A percentile compares a stretch with the other conserved stretches of the same genome.
These are phyloP conservation scores for Subanguina moxae DNA, from an alignment of 1,140 invertebrate genomes.

Conservation along the genomic window DNA sequence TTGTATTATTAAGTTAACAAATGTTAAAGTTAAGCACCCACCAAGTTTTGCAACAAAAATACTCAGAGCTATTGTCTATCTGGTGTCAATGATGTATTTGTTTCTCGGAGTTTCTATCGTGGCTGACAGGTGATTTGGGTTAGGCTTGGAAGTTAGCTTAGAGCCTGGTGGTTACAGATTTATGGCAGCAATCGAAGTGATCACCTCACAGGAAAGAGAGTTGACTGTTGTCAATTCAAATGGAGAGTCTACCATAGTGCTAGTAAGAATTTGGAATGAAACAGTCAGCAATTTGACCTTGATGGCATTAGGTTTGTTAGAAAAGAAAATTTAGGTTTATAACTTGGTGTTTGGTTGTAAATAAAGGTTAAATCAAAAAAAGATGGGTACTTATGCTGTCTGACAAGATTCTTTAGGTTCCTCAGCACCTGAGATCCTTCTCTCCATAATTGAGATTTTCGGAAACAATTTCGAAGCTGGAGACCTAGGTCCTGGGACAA, in stretches of 20 bases:
- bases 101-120: conserved; percentile 65
- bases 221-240: conserved; percentile 61
- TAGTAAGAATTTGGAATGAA: conserved; percentile 64
- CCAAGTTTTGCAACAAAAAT: conserved; percentile 12
- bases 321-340: too few species aligned
- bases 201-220: conserved; percentile 74
- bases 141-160: neutral
- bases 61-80: conserved; percentile 51
- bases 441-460: conserved; percentile 62
- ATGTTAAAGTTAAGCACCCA: conserved; percentile 6
- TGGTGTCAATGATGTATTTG: conserved; percentile 61
- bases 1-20: too few species aligned
- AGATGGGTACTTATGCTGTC: too few species aligned
- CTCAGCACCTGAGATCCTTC: conserved; percentile 64
- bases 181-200: conserved; percentile 98
- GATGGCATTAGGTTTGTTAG: conserved; percentile 62
- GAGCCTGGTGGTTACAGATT: conserved; percentile 14
- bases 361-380: too few species aligned
- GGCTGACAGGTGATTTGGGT: conserved; percentile 60
- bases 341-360: too few species aligned
- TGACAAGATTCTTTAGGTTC: conserved; percentile 59
- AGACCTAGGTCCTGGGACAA: conserved; percentile 61
- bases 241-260: conserved; percentile 61
- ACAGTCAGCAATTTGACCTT: conserved; percentile 64
- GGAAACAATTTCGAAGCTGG: conserved; percentile 59